phyloP scores from a whole-genome alignment of 2,888 invertebrate species.

The Stenodera caucasica region DNA sequence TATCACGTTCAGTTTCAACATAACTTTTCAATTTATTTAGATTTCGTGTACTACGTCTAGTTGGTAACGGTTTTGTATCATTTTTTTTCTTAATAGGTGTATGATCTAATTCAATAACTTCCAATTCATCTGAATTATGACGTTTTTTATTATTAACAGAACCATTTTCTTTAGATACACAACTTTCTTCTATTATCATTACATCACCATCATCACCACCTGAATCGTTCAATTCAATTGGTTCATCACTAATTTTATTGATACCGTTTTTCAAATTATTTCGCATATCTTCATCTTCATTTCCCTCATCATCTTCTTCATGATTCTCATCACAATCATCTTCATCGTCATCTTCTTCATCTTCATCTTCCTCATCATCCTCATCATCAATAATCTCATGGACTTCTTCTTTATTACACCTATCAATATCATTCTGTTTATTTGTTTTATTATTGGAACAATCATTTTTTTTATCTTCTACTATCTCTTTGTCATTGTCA shows the following conservation, averaged over 20 bases:
- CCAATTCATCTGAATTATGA: conserved; percentile 24
- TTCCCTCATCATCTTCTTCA: conserved; percentile 23
- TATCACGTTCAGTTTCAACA: conserved; percentile 56
- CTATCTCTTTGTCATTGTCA: conserved; percentile 15
- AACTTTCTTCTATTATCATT: conserved; percentile 47
- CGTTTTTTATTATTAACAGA: conserved; percentile 26
- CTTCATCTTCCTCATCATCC: conserved; percentile 31
- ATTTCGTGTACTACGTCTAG: conserved; percentile 62
- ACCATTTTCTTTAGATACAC: conserved; percentile 43
- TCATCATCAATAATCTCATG: conserved; percentile 44
- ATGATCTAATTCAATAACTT: conserved; percentile 44
- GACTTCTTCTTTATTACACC: conserved; percentile 33
- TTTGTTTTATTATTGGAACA: conserved; percentile 23
- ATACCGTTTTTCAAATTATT: conserved; percentile 18
- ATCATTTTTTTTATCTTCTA: conserved; percentile 13
- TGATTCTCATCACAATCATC: conserved; percentile 17
- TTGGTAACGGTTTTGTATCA: conserved; percentile 48
- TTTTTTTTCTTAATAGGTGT: conserved; percentile 55
- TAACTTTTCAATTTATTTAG: conserved; percentile 61
- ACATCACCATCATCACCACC: conserved; percentile 46
- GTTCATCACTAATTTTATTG: conserved; percentile 30
- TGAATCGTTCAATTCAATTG: conserved; percentile 50
- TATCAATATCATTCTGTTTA: conserved; percentile 32
- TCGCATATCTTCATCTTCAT: not conserved
- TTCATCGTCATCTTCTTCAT: conserved; percentile 24